A percentile compares a stretch with the other conserved stretches of the same genome.
Conservation (phyloP, 35 echinoderm and acorn worm species). For the Ophiothrix spiculata region DNA sequence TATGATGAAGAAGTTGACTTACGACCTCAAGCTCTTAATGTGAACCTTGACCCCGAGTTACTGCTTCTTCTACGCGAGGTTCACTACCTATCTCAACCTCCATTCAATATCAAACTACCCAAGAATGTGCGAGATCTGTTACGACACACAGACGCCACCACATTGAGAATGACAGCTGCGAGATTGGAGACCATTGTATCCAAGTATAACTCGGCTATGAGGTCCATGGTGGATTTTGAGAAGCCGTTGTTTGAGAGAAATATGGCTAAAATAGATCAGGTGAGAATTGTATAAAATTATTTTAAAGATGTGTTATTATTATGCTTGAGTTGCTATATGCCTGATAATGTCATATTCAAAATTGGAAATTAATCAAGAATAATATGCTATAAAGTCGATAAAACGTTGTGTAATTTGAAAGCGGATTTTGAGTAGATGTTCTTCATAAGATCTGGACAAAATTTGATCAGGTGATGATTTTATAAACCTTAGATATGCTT, state of each 20-base stretch:
- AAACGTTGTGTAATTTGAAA: no score
- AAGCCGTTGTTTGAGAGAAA: slow-evolving; percentile 96
- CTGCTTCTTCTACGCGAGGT: slow-evolving; percentile 86
- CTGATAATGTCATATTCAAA: no score
- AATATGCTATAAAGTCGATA: no score
- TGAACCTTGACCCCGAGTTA: slow-evolving; percentile 91
- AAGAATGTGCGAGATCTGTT: slow-evolving; percentile 76
- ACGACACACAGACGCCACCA: slow-evolving; percentile 70
- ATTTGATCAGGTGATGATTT: no score
- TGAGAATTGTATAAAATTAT: no score
- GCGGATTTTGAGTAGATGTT: no score
- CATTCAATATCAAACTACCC: slow-evolving; percentile 89
- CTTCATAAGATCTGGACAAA: no score
- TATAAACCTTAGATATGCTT: no score
- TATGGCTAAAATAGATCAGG: slow-evolving; percentile 87
- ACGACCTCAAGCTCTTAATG: slow-evolving; percentile 78
- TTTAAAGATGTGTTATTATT: no score
- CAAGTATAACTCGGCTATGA: slow-evolving; percentile 86
- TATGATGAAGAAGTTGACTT: slow-evolving; percentile 83
- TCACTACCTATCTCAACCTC: slow-evolving; percentile 73
- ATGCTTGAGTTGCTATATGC: no score
- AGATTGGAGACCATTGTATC: no score
- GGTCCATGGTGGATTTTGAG: slow-evolving; percentile 91
- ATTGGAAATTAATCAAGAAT: no score
- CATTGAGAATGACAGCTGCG: slow-evolving; percentile 70